These are phyloP conservation scores for Ethmia dodecea DNA, from an alignment of 2,888 invertebrate species.

Conservation along the genomic window DNA sequence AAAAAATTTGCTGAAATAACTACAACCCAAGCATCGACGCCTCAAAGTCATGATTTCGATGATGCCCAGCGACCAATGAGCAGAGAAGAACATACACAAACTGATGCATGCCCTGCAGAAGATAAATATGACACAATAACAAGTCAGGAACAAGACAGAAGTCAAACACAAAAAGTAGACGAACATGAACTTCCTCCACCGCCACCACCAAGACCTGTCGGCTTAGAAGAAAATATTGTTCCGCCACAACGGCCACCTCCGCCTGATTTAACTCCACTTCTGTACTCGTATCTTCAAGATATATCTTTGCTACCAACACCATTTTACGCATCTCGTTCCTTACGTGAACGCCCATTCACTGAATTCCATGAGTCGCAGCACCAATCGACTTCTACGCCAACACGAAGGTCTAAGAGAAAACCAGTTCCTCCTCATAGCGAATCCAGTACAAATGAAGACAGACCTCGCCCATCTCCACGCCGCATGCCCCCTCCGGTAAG, in stretches of 20 bases:
- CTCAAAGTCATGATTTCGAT: constrained; percentile 24
- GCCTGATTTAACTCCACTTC: constrained; percentile 63
- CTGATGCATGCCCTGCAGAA: constrained; percentile 33
- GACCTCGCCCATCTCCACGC: constrained; percentile 58
- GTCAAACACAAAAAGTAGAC: constrained; percentile 12
- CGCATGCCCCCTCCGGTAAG: constrained; percentile 53
- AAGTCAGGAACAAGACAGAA: constrained; percentile 15
- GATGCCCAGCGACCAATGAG: constrained; percentile 39
- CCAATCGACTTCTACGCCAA: constrained; percentile 57
- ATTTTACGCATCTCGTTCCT: constrained; percentile 60
- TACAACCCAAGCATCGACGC: constrained; percentile 29
- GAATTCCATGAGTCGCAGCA: constrained; percentile 50
- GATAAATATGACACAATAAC: constrained; percentile 13
- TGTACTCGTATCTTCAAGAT: constrained; percentile 75
- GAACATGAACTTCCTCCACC: constrained; percentile 22
- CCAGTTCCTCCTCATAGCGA: constrained; percentile 57
- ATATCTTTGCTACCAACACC: constrained; percentile 66
- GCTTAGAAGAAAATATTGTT: constrained; percentile 35
- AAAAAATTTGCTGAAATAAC: constrained; percentile 72
- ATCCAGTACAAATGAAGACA: constrained; percentile 71
- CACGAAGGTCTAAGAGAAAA: constrained; percentile 68
- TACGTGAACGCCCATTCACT: constrained; percentile 47
- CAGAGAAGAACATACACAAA: constrained; percentile 65
- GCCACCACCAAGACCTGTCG: constrained; percentile 26
- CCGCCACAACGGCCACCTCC: constrained; percentile 69